Base-by-base conservation (phyloP, 2,888 invertebrate genomes). In the Cloeon dipterum region DNA sequence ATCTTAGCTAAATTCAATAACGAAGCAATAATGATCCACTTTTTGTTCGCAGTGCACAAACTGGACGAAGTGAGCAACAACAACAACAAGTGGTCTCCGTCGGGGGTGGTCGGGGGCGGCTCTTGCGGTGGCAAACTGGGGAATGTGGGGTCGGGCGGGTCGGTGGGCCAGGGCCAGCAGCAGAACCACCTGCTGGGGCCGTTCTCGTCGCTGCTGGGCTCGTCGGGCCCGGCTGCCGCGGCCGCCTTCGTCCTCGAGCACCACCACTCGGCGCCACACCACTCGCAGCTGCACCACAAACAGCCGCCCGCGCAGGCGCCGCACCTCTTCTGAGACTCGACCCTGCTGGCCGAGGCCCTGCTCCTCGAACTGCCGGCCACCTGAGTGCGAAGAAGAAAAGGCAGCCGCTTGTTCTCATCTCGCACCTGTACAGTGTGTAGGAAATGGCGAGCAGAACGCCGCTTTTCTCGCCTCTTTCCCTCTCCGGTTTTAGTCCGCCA, bases 51-150 rank as follows among this genome's bases (percentile, higher is more conserved):
- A n/a, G n/a, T n/a, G n/a, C n/a, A n/a, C n/a, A n/a, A n/a, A n/a
- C n/a, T n/a, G n/a, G n/a, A n/a, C 29, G 13, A 29, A 29, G 29
- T 16, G n/a, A 29, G 13, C 29, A 29, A 29, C 29, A 29, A 29
- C 29, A 29, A 29, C 29, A 29, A n/a, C 29, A 29, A 29, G 29
- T 29, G 29, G 29, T 29, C 29, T 14, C 29, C 29, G 5, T 29
- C 29, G 16, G n/a, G n/a, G n/a, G n/a, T n/a, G n/a, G n/a, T n/a
- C n/a, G n/a, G n/a, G n/a, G n/a, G n/a, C n/a, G n/a, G n/a, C n/a
- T 16, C 5, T 5, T 29, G 29, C 16, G 29, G 29, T 5, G 29
- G 10, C 29, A 29, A 29, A 14, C 29, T 29, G 14, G 29, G 29
- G 5, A 29, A 29, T n/a, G 10, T n/a, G n/a, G 5, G 5, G 7